Evolutionary conservation across 2,888 invertebrate species (phyloP), one percentile per base, ranked within the genome.

Genomic region (Acleris laterana): DNA sequence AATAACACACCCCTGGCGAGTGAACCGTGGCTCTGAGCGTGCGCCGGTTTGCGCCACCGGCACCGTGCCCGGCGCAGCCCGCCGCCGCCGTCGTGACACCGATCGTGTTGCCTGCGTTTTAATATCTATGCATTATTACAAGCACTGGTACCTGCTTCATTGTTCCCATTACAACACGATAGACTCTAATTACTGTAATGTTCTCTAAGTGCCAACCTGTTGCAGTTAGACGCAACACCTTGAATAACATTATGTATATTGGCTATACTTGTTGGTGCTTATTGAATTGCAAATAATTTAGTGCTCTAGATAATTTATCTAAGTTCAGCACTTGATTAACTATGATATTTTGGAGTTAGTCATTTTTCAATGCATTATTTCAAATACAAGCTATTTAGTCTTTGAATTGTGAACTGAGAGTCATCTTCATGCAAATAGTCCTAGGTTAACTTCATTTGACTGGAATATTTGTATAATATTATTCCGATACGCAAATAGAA

Each of bases 101-200:
- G 75, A 83, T 84, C 79, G 77, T 78, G 72, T 76, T 77, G 76
- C 76, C 77, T 82, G 81, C 79, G 83, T 84, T 87, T 78, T 80
- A 82, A 82, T 78, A 76, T 79, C 75, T 82, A 80, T 75, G 83
- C 83, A 32, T 44, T 57, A 46, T 55, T 65, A 55, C 42, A 55
- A 11, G 42, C 52, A 57, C 46, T 49, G 17, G 62, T 52, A 48
- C 82, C 85, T 80, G 79, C 82, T 87, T 81, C 84, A 86, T 85
- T 89, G 85, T 90, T 86, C 82, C 81, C 80, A 87, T 89, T 89
- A 85, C 87, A 81, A 85, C 85, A 86, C 81, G 83, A 88, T 84
- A 85, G 87, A 84, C 81, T 87, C 87, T 89, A 88, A 89, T 90
- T 88, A 80, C 80, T 79, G 79, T 84, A 82, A 85, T 85, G 77